Evolutionary conservation across 2,113 vertebrate genomes (phyloP), one percentile per base, ranked within the genome.

Genomic region (Sorex araneus): DNA sequence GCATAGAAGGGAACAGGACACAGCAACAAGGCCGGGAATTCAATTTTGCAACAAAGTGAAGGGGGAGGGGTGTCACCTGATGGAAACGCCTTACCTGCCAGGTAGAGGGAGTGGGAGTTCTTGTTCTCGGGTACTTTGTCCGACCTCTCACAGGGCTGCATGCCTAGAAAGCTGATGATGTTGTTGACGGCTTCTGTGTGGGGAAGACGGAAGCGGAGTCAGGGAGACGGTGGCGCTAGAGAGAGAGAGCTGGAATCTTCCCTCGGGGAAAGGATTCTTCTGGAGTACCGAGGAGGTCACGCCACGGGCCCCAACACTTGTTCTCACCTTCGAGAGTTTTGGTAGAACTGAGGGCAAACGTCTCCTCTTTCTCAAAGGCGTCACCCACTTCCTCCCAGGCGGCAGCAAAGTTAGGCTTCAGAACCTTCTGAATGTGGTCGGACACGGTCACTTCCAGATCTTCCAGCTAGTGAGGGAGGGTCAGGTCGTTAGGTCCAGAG

Each of bases 91-190:
- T 95, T 95, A 99, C 99, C 99, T 84, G 99, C 98, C 11, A 99
- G 98, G 95, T 98, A 99, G 71, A 99, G 99, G 0, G 99, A 98
- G 70, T 99, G 99, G 0, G 99, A 99, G 94, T 99, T 99, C 96
- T 99, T 99, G 97, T 99, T 99, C 96, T 99, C 99, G 0, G 99
- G 99, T 84, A 99, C 99, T 98, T 99, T 99, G 95, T 99, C 99
- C 0, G 99, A 99, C 69, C 99, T 98, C 95, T 99, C 99, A 18
- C 99, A 99, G 4, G 99, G 99, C 98, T 99, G 99, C 99, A 99
- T 99, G 95, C 99, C 99, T 96, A 99, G 97, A 98, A 99, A 99
- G 90, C 98, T 99, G 97, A 99, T 97, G 96, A 99, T 99, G 97
- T 99, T 99, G 92, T 97, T 98, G 79, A 99, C 99, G 1, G 99